These are phyloP conservation scores for Hirudinaria manillensis DNA, from an alignment of 2,888 invertebrate genomes.

Conservation along the genomic window DNA sequence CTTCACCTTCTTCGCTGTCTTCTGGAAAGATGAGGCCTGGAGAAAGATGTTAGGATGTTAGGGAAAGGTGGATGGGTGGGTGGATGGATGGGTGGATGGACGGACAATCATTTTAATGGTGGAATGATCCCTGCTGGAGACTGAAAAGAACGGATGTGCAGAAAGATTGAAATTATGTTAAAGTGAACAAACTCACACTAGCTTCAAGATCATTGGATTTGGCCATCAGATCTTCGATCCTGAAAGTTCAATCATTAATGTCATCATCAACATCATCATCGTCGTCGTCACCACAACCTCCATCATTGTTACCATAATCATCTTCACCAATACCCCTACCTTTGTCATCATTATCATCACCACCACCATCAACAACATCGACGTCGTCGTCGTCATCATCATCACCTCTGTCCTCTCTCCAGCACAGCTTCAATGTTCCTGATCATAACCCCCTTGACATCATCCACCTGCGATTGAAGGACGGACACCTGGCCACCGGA, in stretches of 20 bases:
- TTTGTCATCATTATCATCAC: not conserved
- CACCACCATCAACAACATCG: not conserved
- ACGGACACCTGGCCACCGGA: conserved; percentile 32
- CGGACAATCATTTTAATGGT: not conserved
- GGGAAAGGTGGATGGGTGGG: not conserved
- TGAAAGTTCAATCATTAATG: conserved; percentile 40
- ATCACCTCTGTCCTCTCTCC: conserved; percentile 48
- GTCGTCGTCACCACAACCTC: not conserved
- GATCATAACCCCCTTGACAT: conserved; percentile 54
- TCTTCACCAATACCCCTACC: not conserved
- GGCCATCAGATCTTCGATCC: conserved; percentile 52
- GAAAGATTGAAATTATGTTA: too few relatives aligned
- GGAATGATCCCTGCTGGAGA: too few relatives aligned
- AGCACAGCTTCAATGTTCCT: conserved; percentile 53
- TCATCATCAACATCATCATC: conserved; percentile 41
- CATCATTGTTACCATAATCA: not conserved
- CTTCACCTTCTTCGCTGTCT: conserved; percentile 47
- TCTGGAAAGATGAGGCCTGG: conserved; percentile 50
- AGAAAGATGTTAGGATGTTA: not conserved
- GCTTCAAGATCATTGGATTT: conserved; percentile 52
- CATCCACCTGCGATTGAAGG: conserved; percentile 48
- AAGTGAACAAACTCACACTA: conserved; percentile 41
- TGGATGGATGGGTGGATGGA: not conserved
- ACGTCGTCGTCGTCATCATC: not conserved
- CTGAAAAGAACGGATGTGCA: too few relatives aligned